These are phyloP conservation scores for Carettochelys insculpta DNA, from an alignment of 2,113 vertebrate species.

Conservation along the genomic window DNA sequence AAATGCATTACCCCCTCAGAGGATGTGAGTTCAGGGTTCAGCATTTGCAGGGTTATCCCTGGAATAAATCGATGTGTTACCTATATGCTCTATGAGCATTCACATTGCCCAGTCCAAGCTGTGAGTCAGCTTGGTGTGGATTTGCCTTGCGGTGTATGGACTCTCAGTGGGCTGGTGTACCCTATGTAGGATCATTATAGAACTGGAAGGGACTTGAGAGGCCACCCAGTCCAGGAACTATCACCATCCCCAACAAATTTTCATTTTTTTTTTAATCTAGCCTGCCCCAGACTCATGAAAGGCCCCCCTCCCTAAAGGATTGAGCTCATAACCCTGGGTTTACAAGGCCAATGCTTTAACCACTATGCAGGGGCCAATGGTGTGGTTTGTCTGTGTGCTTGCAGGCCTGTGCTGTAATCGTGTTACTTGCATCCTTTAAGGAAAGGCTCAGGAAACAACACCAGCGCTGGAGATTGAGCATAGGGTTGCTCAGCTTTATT, in stretches of 20 bases:
- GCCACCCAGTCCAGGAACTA: too few species aligned
- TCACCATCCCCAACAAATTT: too few species aligned
- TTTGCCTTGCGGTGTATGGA: not conserved
- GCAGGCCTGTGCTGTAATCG: not conserved
- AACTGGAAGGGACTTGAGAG: too few species aligned
- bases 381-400: not conserved
- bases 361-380: fast-evolving
- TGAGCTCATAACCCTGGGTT: too few species aligned
- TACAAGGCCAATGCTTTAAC: too few species aligned
- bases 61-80: fast-evolving
- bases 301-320: too few species aligned
- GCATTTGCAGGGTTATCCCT: not conserved
- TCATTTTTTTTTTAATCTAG: too few species aligned
- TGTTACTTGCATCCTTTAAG: not conserved
- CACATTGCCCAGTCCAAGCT: too few species aligned
- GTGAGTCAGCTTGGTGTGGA: not conserved
- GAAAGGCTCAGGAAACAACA: not conserved
- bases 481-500: not conserved
- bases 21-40: fast-evolving
- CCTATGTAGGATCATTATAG: too few species aligned
- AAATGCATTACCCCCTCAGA: not conserved
- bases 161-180: fast-evolving
- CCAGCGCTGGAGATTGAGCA: not conserved
- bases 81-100: not conserved
- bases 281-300: too few species aligned